Evolutionary conservation across 2,888 invertebrate species (phyloP).

Genomic region (Conus canariensis): DNA sequence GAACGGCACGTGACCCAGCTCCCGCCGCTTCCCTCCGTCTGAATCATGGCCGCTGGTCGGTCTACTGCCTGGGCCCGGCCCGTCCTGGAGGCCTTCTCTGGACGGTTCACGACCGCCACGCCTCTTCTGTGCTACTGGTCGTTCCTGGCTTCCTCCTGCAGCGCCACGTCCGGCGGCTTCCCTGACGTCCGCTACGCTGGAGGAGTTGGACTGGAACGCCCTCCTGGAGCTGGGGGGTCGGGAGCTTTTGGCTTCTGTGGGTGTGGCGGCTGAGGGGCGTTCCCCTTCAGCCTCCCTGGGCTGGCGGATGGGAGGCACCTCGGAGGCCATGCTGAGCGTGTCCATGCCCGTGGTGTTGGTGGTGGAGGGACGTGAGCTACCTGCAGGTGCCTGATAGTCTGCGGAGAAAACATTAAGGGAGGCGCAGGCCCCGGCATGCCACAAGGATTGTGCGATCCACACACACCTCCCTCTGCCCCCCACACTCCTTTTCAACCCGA

Average conservation of each 20-base stretch:
- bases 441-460: neutral
- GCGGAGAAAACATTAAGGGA: neutral
- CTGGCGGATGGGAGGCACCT: neutral
- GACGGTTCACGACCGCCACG: neutral
- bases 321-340: slow-evolving; percentile 1
- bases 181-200: neutral
- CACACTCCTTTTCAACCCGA: neutral
- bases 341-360: neutral
- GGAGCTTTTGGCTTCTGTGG: neutral
- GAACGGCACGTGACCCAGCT: slow-evolving; percentile 1
- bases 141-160: neutral
- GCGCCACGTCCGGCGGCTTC: neutral
- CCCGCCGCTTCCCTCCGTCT: neutral
- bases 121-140: no score
- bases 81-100: neutral
- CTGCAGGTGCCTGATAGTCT: neutral
- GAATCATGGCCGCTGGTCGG: neutral
- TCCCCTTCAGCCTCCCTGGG: slow-evolving; percentile 15
- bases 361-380: slow-evolving; percentile 3
- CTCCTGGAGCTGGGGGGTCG: neutral
- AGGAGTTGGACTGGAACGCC: neutral
- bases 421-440: neutral
- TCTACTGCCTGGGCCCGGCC: neutral
- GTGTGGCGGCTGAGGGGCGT: neutral
- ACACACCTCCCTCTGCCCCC: neutral